A percentile compares a stretch with the other conserved stretches of the same genome.
These are phyloP conservation scores for Scleropages formosus DNA, from an alignment of 2,797 vertebrate genomes.

Conservation along the genomic window DNA sequence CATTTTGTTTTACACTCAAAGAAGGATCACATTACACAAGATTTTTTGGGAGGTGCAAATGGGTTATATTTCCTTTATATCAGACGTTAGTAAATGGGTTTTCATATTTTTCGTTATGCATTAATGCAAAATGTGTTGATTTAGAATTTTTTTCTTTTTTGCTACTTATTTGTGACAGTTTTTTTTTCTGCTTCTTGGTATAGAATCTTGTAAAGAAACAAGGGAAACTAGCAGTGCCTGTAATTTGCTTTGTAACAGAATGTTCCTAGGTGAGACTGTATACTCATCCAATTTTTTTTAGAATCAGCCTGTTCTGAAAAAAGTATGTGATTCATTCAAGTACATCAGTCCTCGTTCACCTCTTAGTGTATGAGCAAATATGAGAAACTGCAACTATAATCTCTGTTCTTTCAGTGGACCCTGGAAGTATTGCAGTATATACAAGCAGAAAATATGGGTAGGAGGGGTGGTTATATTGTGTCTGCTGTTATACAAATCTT, in stretches of 20 bases:
- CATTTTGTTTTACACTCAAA: slow-evolving; percentile 41
- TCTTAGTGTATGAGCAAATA: not conserved
- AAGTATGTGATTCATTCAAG: not conserved
- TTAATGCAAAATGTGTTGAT: slow-evolving; percentile 38
- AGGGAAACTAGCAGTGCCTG: slow-evolving; percentile 17
- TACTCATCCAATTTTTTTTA: not conserved
- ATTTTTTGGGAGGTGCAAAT: slow-evolving; percentile 30
- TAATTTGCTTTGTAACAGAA: slow-evolving; percentile 5
- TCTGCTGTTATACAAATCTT: slow-evolving; percentile 20
- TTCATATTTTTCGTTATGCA: slow-evolving; percentile 34
- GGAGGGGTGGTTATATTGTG: not conserved
- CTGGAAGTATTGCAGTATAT: not conserved
- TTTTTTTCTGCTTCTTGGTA: slow-evolving; percentile 26
- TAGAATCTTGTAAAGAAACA: slow-evolving; percentile 24
- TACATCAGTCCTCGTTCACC: not conserved
- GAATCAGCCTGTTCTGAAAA: not conserved
- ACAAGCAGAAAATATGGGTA: not conserved
- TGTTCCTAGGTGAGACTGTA: not conserved
- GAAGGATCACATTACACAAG: slow-evolving; percentile 39
- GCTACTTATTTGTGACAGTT: slow-evolving; percentile 40
- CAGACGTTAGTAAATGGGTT: slow-evolving; percentile 33
- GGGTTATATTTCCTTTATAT: slow-evolving; percentile 28
- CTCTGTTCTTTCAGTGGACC: not conserved
- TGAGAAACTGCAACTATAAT: not conserved
- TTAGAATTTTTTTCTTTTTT: slow-evolving; percentile 34